Conservation (phyloP, 2,888 invertebrate species). For the Notodonta ziczac region DNA sequence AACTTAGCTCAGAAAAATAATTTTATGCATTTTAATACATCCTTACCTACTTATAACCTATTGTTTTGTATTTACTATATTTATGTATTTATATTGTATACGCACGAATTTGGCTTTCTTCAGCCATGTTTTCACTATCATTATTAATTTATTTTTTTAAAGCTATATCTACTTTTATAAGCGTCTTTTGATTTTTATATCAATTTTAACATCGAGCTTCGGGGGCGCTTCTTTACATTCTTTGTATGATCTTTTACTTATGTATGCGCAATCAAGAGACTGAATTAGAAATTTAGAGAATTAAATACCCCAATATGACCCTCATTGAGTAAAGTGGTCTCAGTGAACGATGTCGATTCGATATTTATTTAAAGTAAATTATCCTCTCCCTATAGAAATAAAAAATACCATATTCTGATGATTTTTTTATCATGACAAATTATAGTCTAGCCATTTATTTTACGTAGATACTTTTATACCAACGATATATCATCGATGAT, state of each 20-base stretch:
- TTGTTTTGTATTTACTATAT: too few relatives aligned
- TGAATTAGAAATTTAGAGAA: constrained; percentile 75
- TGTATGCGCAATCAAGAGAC: constrained; percentile 81
- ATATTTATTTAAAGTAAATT: too few relatives aligned
- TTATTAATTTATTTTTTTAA: too few relatives aligned
- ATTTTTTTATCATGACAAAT: too few relatives aligned
- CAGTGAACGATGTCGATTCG: neutral
- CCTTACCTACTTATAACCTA: too few relatives aligned
- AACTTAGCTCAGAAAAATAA: neutral
- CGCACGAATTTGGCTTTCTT: neutral
- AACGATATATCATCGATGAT: too few relatives aligned
- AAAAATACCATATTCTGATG: too few relatives aligned
- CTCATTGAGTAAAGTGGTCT: neutral
- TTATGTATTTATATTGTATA: neutral
- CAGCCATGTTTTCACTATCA: neutral
- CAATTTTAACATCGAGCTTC: constrained; percentile 31
- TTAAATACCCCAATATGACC: constrained; percentile 47
- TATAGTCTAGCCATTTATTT: too few relatives aligned
- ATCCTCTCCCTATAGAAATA: too few relatives aligned
- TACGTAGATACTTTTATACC: too few relatives aligned
- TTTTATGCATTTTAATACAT: too few relatives aligned
- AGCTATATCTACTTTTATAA: constrained; percentile 2
- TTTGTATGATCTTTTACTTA: constrained; percentile 60
- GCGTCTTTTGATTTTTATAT: constrained; percentile 15
- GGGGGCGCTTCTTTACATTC: constrained; percentile 37